Evolutionary conservation across 2,888 invertebrate genomes (phyloP).

Genomic region (Yponomeuta sedellus): DNA sequence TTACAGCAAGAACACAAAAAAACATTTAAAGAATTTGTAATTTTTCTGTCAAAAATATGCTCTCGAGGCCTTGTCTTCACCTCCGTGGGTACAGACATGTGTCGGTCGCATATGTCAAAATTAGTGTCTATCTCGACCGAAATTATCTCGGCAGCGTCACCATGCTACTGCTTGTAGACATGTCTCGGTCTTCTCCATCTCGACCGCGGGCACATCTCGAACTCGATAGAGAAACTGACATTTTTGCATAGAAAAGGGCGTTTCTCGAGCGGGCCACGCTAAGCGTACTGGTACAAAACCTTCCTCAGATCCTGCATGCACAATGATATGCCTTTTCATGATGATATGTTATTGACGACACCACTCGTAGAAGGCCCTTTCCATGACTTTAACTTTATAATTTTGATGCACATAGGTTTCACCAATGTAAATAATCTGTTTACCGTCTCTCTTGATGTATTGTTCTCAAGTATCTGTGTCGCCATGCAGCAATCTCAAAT

Average conservation of each 20-base stretch:
- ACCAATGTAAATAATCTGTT: too few relatives aligned
- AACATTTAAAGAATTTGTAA: not conserved
- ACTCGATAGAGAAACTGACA: not conserved
- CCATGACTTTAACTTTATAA: too few relatives aligned
- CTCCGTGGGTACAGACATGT: not conserved
- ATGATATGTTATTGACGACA: not conserved
- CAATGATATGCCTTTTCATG: not conserved
- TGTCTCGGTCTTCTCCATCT: not conserved
- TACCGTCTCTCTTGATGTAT: too few relatives aligned
- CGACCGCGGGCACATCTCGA: not conserved
- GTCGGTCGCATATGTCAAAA: not conserved
- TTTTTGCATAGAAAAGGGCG: not conserved
- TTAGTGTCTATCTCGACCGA: not conserved
- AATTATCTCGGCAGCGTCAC: not conserved
- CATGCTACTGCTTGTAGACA: not conserved
- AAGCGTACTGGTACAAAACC: not conserved
- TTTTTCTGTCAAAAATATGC: too few relatives aligned
- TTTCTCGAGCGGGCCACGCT: not conserved
- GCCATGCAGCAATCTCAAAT: too few relatives aligned
- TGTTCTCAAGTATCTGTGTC: too few relatives aligned
- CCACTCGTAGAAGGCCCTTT: not conserved
- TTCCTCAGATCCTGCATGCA: constrained; percentile 2
- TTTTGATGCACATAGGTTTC: too few relatives aligned
- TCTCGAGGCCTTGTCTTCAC: not conserved
- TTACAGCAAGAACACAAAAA: not conserved